Base-by-base conservation (phyloP, 2,113 vertebrate genomes). In the Seriola dumerili region DNA sequence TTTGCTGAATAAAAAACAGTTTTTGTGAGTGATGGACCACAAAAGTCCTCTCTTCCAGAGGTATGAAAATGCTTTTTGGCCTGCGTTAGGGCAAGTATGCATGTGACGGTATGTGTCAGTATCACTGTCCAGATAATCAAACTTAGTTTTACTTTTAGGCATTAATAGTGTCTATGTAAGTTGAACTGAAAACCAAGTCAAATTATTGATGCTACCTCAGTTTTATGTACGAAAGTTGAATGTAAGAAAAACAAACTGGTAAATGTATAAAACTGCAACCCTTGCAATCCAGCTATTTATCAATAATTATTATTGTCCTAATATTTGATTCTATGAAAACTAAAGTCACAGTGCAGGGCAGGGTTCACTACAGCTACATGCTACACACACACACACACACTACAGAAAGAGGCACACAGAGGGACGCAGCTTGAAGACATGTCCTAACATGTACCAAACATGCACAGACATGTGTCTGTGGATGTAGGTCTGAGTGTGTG, bases 361-460 rank as follows among this genome's bases (percentile, higher is more conserved):
- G 5, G 5, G 38, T 6, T 36, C 36, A 25, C 13, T 50, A 13
- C 25, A 23, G 52, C 32, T 55, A n/a, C 8, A 8, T 8, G 10
- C n/a, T 36, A 36, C 4, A 36, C 46, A 32, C 52, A 54, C 19
- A 29, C 29, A 29, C 29, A 29, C 46, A 32, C 52, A 54, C 19
- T 36, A 14, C 3, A 34, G 38, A 55, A 11, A 59, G 12, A 34
- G 4, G 36, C 40, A 25, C 34, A 14, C 21, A 10, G n/a, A 61
- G 50, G 42, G 48, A 29, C 12, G 19, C 54, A 71, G 58, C 50
- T 6, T 55, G 59, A 32, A 68, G 80, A 84, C 85, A 71, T 84
- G 87, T 58, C 44, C 71, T 1, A 17, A 78, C 85, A 81, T 87
- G 70, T 44, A 23, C 13, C 52, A 40, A 5, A 40, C 69, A 57